Percentiles rank a stretch among this genome's conserved stretches.
Evolutionary conservation across 2,113 vertebrate genomes (phyloP).

Genomic region (Mesembrinibis cayennensis): DNA sequence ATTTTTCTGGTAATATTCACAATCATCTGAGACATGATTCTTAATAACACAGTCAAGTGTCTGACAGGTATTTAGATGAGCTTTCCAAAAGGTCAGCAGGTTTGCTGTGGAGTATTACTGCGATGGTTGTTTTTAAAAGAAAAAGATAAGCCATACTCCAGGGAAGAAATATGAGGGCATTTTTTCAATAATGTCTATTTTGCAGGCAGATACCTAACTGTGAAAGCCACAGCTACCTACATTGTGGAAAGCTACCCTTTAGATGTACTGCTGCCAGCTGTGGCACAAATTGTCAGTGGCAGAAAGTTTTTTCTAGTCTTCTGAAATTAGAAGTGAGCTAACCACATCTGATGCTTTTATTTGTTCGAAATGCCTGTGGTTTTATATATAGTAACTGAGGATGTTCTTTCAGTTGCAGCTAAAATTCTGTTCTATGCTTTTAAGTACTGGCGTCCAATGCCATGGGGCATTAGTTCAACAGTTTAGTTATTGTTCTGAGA

Average conservation of each 20-base stretch:
- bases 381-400: background rate
- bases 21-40: background rate
- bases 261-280: background rate
- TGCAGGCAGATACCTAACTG: background rate
- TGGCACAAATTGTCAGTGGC: background rate
- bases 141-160: background rate
- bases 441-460: background rate
- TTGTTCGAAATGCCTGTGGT: background rate
- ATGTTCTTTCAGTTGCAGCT: background rate
- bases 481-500: background rate
- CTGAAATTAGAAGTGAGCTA: background rate
- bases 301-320: background rate
- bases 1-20: slow-evolving; percentile 7
- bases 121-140: background rate
- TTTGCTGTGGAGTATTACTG: background rate
- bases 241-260: background rate
- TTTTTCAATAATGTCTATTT: background rate
- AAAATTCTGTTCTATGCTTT: background rate
- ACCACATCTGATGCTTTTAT: background rate
- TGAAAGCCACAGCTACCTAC: background rate
- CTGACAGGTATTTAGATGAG: background rate
- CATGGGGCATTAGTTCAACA: background rate
- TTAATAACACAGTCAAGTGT: background rate
- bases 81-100: background rate
- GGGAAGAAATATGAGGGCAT: background rate